Evolutionary conservation across 53 echinoderm and acorn worm species (phyloP).

Genomic region (Echinometra lucunter): DNA sequence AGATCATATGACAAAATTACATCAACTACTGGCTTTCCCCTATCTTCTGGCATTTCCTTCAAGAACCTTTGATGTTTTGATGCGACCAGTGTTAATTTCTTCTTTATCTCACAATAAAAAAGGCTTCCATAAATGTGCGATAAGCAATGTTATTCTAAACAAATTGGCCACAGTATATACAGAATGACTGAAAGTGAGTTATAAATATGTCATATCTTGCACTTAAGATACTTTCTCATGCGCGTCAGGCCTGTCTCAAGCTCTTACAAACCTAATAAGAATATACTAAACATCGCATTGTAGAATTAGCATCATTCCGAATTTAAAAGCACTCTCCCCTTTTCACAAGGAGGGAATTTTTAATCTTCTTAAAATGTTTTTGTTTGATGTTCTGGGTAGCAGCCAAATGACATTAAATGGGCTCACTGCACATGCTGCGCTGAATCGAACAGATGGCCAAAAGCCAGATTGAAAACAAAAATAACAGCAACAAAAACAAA

Average conservation of each 20-base stretch:
- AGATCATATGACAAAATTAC: background rate
- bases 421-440: background rate
- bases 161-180: slow-evolving; percentile 43
- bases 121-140: background rate
- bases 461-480: slow-evolving; percentile 22
- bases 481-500: background rate
- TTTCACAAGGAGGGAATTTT: slow-evolving; percentile 27
- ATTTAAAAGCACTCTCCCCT: slow-evolving; percentile 4
- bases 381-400: background rate
- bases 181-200: slow-evolving; percentile 39
- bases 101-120: slow-evolving; percentile 21
- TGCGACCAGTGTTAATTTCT: background rate
- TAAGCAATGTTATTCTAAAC: slow-evolving; percentile 45
- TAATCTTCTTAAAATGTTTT: slow-evolving; percentile 48
- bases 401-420: slow-evolving; percentile 35
- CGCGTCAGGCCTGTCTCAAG: background rate
- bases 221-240: slow-evolving; percentile 19
- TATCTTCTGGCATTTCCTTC: background rate
- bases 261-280: background rate
- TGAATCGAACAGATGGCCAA: background rate
- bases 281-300: background rate
- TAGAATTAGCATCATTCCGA: background rate
- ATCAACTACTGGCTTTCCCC: background rate
- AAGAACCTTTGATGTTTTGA: background rate
- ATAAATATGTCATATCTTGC: slow-evolving; percentile 51